Conservation (phyloP, 2,797 vertebrate genomes). For the Sebastes elongatus region DNA sequence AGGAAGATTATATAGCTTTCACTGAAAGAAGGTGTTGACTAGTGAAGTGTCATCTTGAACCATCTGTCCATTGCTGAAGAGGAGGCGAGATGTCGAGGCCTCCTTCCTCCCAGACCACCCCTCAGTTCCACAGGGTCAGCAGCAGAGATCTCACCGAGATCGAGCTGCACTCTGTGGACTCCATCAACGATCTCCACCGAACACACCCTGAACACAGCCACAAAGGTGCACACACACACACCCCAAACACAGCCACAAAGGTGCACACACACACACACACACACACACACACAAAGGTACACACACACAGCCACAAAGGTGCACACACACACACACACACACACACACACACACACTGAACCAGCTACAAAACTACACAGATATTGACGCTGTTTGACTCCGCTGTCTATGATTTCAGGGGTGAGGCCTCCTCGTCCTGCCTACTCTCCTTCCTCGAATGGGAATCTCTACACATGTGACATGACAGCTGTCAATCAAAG, state of each 20-base stretch:
- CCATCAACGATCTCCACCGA: constrained; percentile 92
- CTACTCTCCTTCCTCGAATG: constrained; percentile 75
- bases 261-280: constrained; percentile 12
- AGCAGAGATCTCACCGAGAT: constrained; percentile 87
- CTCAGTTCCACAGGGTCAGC: constrained; percentile 77
- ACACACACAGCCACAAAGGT: too few species aligned
- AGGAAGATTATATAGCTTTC: background rate
- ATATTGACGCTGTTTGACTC: background rate
- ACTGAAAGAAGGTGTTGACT: background rate
- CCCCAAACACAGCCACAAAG: too few species aligned
- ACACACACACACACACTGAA: too few species aligned
- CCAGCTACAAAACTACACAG: too few species aligned
- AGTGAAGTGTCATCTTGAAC: background rate
- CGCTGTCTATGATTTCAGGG: constrained; percentile 48
- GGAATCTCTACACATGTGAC: constrained; percentile 63
- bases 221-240: constrained; percentile 56
- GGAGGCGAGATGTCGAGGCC: constrained; percentile 70
- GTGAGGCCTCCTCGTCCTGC: constrained; percentile 70
- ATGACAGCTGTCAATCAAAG: constrained; percentile 50
- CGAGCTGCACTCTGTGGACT: constrained; percentile 89
- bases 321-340: constrained; percentile 24
- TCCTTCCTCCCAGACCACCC: constrained; percentile 67
- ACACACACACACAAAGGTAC: background rate
- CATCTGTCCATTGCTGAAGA: background rate
- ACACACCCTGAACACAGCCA: constrained; percentile 66